Evolutionary conservation across 2,797 vertebrate genomes (phyloP), one percentile per base, ranked within the genome.

Genomic region (Peromyscus nudipes): DNA sequence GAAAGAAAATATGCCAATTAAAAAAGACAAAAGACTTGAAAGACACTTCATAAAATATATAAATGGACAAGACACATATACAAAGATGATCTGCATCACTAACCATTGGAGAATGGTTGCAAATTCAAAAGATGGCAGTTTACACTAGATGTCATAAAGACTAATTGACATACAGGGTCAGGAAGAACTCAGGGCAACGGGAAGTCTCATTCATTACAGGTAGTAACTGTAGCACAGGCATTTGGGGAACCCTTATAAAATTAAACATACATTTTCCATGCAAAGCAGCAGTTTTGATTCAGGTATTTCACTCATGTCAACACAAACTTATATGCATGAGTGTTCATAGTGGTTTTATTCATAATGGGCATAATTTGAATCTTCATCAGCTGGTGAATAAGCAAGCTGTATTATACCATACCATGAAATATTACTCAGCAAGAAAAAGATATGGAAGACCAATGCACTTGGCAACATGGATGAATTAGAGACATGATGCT

Each of bases 231-330:
- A 34, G 1, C 10, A 27, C 1, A n/a, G 27, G n/a, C 23, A 65
- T 43, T 52, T 46, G 17, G 37, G 37, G 81, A 95, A 91, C 37
- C 13, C 23, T 92, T 27, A 19, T 57, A 6, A 82, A 80, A 25
- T 92, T 76, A 89, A 55, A 55, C 46, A 84, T 55, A 60, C 23
- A 55, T 75, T 89, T 91, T 49, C n/a, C 21, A 37, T 19, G 11
- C 82, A 29, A 96, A 88, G 6, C 17, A 92, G 40, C 13, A 69
- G 86, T 95, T 86, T 84, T 46, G 16, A 86, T 23, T 69, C 77
- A 76, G 21, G 5, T 92, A 81, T 57, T 64, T 94, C 67, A 92
- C 89, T 67, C 8, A 19, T 46, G 11, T n/a, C 12, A 75, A 37
- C 55, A 90, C 2, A 89, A 91, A 95, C 79, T 27, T 62, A 12